A percentile compares a stretch with the other conserved stretches of the same genome.
Conservation (phyloP, 2,113 vertebrate species). For the Heterotilapia buettikoferi region DNA sequence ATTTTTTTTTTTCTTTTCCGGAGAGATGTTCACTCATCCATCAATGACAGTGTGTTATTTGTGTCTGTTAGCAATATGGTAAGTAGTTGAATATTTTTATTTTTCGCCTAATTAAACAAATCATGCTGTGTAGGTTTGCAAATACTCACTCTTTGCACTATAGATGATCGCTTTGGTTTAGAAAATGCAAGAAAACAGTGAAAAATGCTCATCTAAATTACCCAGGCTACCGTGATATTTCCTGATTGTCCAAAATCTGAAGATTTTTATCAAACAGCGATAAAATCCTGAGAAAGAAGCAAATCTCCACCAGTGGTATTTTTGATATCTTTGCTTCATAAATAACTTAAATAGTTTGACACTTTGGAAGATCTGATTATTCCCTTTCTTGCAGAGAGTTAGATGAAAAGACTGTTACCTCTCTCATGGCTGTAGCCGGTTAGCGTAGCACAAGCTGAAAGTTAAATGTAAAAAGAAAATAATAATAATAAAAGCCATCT, state of each 20-base stretch:
- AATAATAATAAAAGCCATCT: neutral
- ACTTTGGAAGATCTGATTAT: neutral
- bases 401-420: neutral
- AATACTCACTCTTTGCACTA: neutral
- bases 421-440: neutral
- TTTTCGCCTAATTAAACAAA: neutral
- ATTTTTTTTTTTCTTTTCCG: neutral
- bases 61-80: neutral
- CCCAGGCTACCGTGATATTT: neutral
- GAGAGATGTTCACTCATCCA: neutral
- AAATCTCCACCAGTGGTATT: neutral
- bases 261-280: neutral
- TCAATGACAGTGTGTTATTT: neutral
- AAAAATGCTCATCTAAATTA: neutral
- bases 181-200: neutral
- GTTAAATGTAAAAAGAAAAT: neutral
- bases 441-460: neutral
- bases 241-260: neutral
- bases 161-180: neutral
- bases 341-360: neutral
- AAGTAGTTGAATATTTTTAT: neutral
- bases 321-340: neutral
- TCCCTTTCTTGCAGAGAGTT: neutral
- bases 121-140: neutral
- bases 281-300: neutral